Base-by-base conservation (phyloP, 1,140 invertebrate genomes). In the Euura saliciscinereae region DNA sequence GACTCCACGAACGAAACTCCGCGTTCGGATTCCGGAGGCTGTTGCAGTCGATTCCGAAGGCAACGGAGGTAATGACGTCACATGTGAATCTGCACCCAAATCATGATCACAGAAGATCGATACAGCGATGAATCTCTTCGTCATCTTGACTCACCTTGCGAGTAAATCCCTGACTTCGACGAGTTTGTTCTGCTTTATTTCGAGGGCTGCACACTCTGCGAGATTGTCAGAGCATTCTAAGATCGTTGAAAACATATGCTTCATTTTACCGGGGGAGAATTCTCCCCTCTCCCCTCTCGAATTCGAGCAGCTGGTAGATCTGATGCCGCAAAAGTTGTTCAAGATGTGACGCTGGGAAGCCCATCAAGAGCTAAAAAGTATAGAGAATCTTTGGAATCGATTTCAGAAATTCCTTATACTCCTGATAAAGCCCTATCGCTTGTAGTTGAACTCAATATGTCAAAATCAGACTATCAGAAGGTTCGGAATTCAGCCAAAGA, bases 241-340 rank as follows among this genome's bases (percentile, higher is more conserved):
- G 2, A 90, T 77, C 0, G 88, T 82, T 2, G 74, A 74, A 7
- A 90, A 89, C 88, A 91, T 91, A 0, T 75, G 77, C 77, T 90
- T 91, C 7, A 92, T 81, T 80, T 91, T 91, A 3, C 86, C 87
- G 0, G 89, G 85, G 0, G 89, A 89, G 74, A 92, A 92, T n/a
- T n/a, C n/a, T n/a, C n/a, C n/a, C n/a, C n/a, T n/a, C n/a, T n/a
- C n/a, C n/a, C n/a, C n/a, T n/a, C n/a, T n/a, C n/a, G n/a, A n/a
- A n/a, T n/a, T n/a, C n/a, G n/a, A n/a, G n/a, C n/a, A n/a, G n/a
- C n/a, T n/a, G n/a, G n/a, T n/a, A n/a, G n/a, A n/a, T n/a, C n/a
- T n/a, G n/a, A n/a, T n/a, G n/a, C n/a, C n/a, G n/a, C n/a, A n/a
- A n/a, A n/a, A n/a, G n/a, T n/a, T n/a, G n/a, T n/a, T n/a, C n/a